These are phyloP conservation scores for Momotus momota DNA, from an alignment of 2,797 vertebrate genomes.

Conservation along the genomic window DNA sequence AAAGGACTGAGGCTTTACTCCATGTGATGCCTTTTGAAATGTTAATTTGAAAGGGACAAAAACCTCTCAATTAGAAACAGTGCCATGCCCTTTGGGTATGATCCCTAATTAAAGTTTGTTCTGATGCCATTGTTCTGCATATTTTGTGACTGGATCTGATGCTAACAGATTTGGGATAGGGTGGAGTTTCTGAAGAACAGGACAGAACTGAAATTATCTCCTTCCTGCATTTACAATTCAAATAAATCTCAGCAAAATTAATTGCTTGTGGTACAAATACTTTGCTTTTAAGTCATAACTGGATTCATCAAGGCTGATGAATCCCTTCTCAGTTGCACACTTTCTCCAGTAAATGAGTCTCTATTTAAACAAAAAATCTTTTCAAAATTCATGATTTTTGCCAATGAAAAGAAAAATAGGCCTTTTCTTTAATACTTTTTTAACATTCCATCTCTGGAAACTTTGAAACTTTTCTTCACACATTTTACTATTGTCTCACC, in stretches of 20 bases:
- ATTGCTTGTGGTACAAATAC: conserved; percentile 6
- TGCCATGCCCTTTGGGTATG: not conserved
- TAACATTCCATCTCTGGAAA: not conserved
- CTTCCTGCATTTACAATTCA: conserved; percentile 30
- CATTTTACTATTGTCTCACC: not conserved
- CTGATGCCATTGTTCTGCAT: conserved; percentile 25
- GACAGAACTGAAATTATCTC: conserved; percentile 24
- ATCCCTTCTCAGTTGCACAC: not conserved
- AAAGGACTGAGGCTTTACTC: not conserved
- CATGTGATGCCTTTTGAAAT: not conserved
- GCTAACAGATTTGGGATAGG: not conserved
- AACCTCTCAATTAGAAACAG: not conserved
- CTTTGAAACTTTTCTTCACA: not conserved
- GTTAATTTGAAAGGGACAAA: conserved; percentile 15
- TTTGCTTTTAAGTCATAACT: not conserved
- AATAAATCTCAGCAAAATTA: conserved; percentile 37
- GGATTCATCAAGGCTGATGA: not conserved
- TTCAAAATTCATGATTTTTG: not conserved
- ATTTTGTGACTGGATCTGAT: not conserved
- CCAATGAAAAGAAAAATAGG: not conserved
- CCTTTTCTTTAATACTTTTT: not conserved
- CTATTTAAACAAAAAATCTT: not conserved
- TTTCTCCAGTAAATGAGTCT: not conserved
- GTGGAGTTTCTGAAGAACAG: conserved; percentile 22
- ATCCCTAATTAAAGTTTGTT: conserved; percentile 41